Evolutionary conservation across 2,888 invertebrate genomes (phyloP).

Genomic region (Acrocera orbiculus): DNA sequence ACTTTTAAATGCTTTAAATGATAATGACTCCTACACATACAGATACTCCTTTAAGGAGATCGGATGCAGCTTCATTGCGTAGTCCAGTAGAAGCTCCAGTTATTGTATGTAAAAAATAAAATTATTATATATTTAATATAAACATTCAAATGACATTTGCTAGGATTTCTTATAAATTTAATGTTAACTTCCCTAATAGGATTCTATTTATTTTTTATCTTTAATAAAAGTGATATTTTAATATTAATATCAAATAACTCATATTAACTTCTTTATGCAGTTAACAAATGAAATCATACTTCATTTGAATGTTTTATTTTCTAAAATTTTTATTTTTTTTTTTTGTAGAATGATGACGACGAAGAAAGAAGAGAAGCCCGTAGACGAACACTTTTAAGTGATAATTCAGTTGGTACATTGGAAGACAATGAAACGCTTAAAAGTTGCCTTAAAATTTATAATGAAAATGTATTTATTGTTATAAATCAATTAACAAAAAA

Average conservation of each 20-base stretch:
- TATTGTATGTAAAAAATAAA: conserved; percentile 6
- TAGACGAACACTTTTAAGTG: conserved; percentile 18
- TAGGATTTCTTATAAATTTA: neutral
- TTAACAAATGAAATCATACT: too few species aligned
- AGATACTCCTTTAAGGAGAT: conserved; percentile 24
- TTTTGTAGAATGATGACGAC: conserved; percentile 39
- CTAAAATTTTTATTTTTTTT: neutral
- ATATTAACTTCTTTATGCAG: too few species aligned
- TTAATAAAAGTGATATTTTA: too few species aligned
- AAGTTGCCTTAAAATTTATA: conserved; percentile 58
- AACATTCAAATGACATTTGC: too few species aligned
- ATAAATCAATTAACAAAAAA: neutral
- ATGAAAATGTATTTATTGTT: conserved; percentile 48
- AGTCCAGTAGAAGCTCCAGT: conserved; percentile 8
- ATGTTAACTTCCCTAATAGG: neutral
- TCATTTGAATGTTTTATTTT: too few species aligned
- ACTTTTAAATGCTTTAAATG: too few species aligned
- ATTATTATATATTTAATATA: neutral
- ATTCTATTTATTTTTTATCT: neutral
- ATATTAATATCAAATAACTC: too few species aligned
- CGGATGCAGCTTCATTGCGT: conserved; percentile 20
- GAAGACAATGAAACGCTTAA: conserved; percentile 49
- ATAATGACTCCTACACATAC: conserved; percentile 26
- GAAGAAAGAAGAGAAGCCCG: conserved; percentile 37
- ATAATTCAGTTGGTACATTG: conserved; percentile 15